Percentiles rank a stretch among this genome's conserved stretches.
Evolutionary conservation across 1,140 invertebrate genomes (phyloP).

Genomic region (Drosophila kurseongensis): DNA sequence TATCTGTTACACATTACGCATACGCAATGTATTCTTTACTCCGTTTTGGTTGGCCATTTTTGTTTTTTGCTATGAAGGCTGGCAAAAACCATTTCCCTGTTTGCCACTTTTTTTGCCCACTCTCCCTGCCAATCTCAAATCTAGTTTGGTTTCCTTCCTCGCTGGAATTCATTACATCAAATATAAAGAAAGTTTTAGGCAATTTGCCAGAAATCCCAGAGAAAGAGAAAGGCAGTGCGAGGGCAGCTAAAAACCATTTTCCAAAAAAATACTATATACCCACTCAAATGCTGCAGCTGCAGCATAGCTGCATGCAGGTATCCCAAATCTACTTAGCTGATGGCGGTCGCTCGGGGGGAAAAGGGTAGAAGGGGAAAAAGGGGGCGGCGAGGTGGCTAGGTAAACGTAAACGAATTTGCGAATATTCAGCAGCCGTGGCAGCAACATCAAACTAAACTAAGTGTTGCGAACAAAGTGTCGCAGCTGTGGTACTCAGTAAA

Average conservation of each 20-base stretch:
- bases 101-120: background rate
- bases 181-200: constrained; percentile 82
- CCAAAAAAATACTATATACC: constrained; percentile 19
- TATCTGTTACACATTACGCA: constrained; percentile 79
- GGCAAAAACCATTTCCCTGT: constrained; percentile 33
- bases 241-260: background rate
- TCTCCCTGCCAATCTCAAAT: constrained; percentile 43
- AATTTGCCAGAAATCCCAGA: constrained; percentile 66
- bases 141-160: constrained; percentile 26
- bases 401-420: constrained; percentile 78
- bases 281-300: constrained; percentile 63
- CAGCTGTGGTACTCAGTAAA: background rate
- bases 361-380: background rate
- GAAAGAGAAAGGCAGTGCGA: constrained; percentile 12
- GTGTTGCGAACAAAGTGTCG: background rate
- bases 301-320: constrained; percentile 72
- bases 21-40: constrained; percentile 61
- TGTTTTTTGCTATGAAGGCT: constrained; percentile 17
- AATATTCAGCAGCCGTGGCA: constrained; percentile 58
- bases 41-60: constrained; percentile 6
- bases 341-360: constrained; percentile 39
- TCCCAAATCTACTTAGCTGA: constrained; percentile 77
- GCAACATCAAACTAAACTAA: constrained; percentile 31
- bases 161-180: constrained; percentile 77
- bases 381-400: constrained; percentile 8